A percentile compares a stretch with the other conserved stretches of the same genome.
These are phyloP conservation scores for Nasonia giraulti DNA, from an alignment of 1,140 invertebrate species.

Conservation along the genomic window DNA sequence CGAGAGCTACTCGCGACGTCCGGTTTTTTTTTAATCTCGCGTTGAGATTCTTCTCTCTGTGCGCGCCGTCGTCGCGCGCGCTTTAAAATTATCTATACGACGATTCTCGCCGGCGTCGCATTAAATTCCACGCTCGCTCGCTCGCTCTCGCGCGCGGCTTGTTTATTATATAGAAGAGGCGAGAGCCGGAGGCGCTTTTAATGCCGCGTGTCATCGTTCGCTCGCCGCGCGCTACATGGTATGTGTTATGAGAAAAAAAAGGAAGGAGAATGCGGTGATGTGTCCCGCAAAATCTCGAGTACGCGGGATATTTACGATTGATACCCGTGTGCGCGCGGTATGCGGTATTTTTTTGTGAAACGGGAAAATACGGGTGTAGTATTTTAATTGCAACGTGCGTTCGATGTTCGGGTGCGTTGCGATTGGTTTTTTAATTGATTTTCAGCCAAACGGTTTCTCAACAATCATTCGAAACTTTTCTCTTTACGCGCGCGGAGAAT, in stretches of 20 bases:
- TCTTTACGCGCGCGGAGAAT: too few species aligned
- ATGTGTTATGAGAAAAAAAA: neutral
- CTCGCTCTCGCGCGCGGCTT: slow-evolving; percentile 6
- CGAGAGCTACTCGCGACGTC: slow-evolving; percentile 12
- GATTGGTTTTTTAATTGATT: slow-evolving; percentile 1
- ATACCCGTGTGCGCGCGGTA: neutral
- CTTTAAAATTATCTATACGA: slow-evolving; percentile 44
- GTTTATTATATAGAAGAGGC: slow-evolving; percentile 50
- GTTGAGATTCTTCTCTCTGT: neutral
- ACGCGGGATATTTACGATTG: slow-evolving; percentile 10
- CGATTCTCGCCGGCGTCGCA: slow-evolving; percentile 41
- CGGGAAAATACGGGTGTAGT: slow-evolving; percentile 17
- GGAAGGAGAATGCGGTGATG: neutral
- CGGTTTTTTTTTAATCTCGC: slow-evolving; percentile 37
- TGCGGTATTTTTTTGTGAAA: neutral
- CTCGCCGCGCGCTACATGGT: neutral
- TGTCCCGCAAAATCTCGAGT: slow-evolving; percentile 29
- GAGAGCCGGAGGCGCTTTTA: slow-evolving; percentile 35
- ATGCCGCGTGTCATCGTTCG: slow-evolving; percentile 28
- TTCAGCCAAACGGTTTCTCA: too few species aligned
- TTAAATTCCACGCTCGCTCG: slow-evolving; percentile 53
- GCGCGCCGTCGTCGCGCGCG: neutral
- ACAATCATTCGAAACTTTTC: too few species aligned
- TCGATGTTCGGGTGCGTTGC: neutral
- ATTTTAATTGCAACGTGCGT: slow-evolving; percentile 25